Evolutionary conservation across 2,113 vertebrate species (phyloP), one percentile per base, ranked within the genome.

Genomic region (Hydropotes inermis): DNA sequence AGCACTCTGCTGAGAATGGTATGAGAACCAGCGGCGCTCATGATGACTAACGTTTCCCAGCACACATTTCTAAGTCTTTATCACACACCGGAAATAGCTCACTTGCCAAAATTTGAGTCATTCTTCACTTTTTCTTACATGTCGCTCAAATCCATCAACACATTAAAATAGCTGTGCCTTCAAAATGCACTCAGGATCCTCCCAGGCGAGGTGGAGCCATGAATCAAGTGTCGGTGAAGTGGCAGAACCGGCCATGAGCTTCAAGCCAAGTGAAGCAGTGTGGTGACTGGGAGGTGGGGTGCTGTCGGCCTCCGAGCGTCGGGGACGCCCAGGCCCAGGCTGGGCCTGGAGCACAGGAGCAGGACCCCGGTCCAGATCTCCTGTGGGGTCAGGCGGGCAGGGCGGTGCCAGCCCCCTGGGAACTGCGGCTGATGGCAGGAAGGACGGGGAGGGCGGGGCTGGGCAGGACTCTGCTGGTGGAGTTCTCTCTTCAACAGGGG

Each of bases 351-450:
- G 0, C 6, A 15, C 11, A 43, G 50, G 52, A 23, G 7, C 27
- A 43, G 27, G 7, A 25, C 39, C 17, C 6, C n/a, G 5, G 2
- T 17, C 36, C 11, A 14, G 52, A 57, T 14, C 67, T 33, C 67
- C 67, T 1, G 52, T 7, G 0, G 36, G 50, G 87, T 21, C 36
- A 14, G 39, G 67, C 0, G 4, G 67, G 36, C 36, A 55, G 64
- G 0, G 61, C 64, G 9, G 87, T 45, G 23, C 9, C 5, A 12
- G 61, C 15, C 61, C n/a, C 33, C 47, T 4, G 23, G 33, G 4
- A 11, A 21, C n/a, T 11, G 64, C 1, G 4, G 64, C n/a, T 0
- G 67, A 21, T 0, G 5, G 16, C 33, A 0, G 15, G 47, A 2
- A 0, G 15, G 5, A 19, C 27, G 25, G 11, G 54, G 50, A 54